Percentiles rank a stretch among this genome's conserved stretches.
Conservation (phyloP, 2,888 invertebrate species). For the Napeogenes inachia region DNA sequence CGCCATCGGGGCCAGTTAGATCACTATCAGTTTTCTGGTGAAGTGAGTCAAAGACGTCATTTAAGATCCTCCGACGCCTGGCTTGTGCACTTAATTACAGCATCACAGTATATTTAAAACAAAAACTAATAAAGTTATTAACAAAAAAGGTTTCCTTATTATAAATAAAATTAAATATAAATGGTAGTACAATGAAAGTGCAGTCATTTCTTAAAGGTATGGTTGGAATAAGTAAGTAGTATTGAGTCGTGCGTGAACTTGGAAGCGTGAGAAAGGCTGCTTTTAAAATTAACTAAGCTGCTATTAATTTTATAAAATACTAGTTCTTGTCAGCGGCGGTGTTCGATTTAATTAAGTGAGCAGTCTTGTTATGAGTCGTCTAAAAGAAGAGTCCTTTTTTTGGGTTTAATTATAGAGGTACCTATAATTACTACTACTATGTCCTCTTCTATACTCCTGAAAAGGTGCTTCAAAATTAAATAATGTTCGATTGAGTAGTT, state of each 20-base stretch:
- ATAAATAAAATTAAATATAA: too few relatives aligned
- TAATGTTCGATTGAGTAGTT: too few relatives aligned
- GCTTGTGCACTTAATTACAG: conserved; percentile 26
- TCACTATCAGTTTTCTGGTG: conserved; percentile 42
- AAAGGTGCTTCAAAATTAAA: too few relatives aligned
- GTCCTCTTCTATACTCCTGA: too few relatives aligned
- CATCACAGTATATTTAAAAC: too few relatives aligned
- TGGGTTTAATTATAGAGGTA: too few relatives aligned
- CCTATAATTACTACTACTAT: too few relatives aligned
- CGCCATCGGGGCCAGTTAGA: conserved; percentile 23
- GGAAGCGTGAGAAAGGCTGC: conserved; percentile 29
- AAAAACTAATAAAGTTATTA: too few relatives aligned
- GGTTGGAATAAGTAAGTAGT: conserved; percentile 18
- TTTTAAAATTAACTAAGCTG: conserved; percentile 10
- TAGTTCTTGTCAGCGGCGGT: too few relatives aligned
- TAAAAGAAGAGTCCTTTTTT: too few relatives aligned
- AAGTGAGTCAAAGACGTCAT: conserved; percentile 39
- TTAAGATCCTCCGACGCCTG: conserved; percentile 31
- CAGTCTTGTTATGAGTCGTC: background rate
- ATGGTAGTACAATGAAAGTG: conserved; percentile 23
- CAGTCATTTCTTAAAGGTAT: conserved; percentile 21
- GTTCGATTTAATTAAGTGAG: background rate
- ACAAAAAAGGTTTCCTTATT: too few relatives aligned
- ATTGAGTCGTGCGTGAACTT: conserved; percentile 24
- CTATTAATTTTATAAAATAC: background rate